Conservation (phyloP, 2,888 invertebrate genomes). For the Drosophila demipolita region DNA sequence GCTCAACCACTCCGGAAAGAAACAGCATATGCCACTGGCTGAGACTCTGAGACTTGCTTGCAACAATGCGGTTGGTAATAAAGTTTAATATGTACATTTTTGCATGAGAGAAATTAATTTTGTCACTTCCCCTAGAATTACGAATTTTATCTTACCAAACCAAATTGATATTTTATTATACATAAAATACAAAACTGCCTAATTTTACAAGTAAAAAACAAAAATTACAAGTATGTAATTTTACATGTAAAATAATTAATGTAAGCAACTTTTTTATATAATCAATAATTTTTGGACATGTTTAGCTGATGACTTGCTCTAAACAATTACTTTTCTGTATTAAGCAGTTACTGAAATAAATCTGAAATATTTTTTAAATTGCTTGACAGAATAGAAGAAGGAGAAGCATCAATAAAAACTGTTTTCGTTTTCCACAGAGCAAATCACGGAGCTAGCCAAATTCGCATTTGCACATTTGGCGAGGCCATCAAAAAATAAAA, state of each 20-base stretch:
- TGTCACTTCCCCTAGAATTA: background rate
- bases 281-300: background rate
- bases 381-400: background rate
- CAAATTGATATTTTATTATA: too few species aligned
- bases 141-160: background rate
- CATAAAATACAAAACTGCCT: background rate
- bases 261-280: background rate
- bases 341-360: background rate
- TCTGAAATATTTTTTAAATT: background rate
- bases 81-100: background rate
- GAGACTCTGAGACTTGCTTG: background rate
- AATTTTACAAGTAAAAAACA: background rate
- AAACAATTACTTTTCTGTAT: background rate
- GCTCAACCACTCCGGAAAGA: constrained; percentile 23
- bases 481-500: constrained; percentile 36
- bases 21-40: constrained; percentile 11
- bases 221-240: too few species aligned
- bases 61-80: background rate
- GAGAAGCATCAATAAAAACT: background rate
- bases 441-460: constrained; percentile 5
- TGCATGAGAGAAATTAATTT: background rate
- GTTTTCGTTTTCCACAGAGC: background rate
- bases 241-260: background rate
- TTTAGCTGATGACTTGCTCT: background rate
- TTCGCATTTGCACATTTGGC: constrained; percentile 16